These are phyloP conservation scores for Pelosia muscerda DNA, from an alignment of 2,888 invertebrate genomes.

Conservation along the genomic window DNA sequence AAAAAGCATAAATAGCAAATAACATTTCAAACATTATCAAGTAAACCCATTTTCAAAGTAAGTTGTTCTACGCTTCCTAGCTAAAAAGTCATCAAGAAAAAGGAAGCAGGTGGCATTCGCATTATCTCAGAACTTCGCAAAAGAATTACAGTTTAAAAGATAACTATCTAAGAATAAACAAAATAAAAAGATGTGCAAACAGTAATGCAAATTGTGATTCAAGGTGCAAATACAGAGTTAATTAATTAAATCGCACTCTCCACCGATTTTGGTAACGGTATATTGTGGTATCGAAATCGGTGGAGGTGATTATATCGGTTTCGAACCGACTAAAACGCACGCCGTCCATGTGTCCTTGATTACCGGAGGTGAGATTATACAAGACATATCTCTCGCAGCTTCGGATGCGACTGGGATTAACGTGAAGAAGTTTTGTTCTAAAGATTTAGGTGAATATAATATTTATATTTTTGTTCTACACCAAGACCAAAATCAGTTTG, in stretches of 20 bases:
- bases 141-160: neutral
- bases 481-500: too few relatives aligned
- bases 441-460: too few relatives aligned
- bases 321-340: too few relatives aligned
- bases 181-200: neutral
- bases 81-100: neutral
- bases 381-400: too few relatives aligned
- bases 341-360: too few relatives aligned
- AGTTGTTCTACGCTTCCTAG: too few relatives aligned
- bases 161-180: neutral
- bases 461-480: too few relatives aligned
- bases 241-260: neutral
- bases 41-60: neutral
- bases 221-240: neutral
- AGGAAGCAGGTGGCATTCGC: neutral
- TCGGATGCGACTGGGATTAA: too few relatives aligned
- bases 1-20: neutral
- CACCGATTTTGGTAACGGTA: neutral
- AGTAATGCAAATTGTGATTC: neutral
- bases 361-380: too few relatives aligned
- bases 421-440: too few relatives aligned
- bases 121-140: neutral
- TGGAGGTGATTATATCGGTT: too few relatives aligned
- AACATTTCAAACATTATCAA: neutral
- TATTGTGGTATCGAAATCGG: too few relatives aligned